phyloP scores from a whole-genome alignment of 2,888 invertebrate species.

The Chaitophorus viminalis region DNA sequence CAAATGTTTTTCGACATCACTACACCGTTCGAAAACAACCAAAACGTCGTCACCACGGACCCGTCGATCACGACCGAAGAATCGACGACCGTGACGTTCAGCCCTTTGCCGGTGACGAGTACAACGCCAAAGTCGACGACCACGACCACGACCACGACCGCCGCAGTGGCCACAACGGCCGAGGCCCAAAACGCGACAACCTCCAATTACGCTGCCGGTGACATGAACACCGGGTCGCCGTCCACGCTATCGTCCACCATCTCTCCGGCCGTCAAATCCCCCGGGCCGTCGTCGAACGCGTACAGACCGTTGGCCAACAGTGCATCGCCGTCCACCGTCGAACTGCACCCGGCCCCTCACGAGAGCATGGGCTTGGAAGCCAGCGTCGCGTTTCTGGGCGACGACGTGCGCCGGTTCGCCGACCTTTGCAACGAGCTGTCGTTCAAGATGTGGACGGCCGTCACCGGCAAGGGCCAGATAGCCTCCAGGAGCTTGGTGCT shows the following conservation, averaged over 20 bases:
- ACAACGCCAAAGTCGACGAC: not conserved
- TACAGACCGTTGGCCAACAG: slow-evolving; percentile 63
- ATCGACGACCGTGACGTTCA: not conserved
- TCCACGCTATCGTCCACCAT: too few relatives aligned
- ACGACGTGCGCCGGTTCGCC: slow-evolving; percentile 81
- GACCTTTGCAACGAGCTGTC: slow-evolving; percentile 86
- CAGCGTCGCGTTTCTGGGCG: slow-evolving; percentile 77
- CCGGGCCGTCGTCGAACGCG: slow-evolving; percentile 63
- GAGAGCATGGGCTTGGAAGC: slow-evolving; percentile 79
- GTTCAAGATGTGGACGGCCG: slow-evolving; percentile 82
- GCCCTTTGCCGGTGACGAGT: not conserved
- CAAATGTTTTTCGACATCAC: slow-evolving; percentile 4
- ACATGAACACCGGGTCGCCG: too few relatives aligned
- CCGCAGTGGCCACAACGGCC: slow-evolving; percentile 57
- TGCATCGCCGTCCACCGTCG: slow-evolving; percentile 67
- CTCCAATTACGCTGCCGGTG: too few relatives aligned
- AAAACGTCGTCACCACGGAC: not conserved
- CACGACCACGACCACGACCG: slow-evolving; percentile 44
- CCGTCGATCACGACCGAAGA: not conserved
- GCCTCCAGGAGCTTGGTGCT: slow-evolving; percentile 77
- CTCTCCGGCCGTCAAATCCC: slow-evolving; percentile 38
- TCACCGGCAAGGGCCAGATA: slow-evolving; percentile 75
- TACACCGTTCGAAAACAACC: slow-evolving; percentile 13
- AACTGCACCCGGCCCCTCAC: slow-evolving; percentile 71
- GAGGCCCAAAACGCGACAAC: too few relatives aligned